Conservation (phyloP, 2,797 vertebrate species). For the Pseudomugil tenellus region DNA sequence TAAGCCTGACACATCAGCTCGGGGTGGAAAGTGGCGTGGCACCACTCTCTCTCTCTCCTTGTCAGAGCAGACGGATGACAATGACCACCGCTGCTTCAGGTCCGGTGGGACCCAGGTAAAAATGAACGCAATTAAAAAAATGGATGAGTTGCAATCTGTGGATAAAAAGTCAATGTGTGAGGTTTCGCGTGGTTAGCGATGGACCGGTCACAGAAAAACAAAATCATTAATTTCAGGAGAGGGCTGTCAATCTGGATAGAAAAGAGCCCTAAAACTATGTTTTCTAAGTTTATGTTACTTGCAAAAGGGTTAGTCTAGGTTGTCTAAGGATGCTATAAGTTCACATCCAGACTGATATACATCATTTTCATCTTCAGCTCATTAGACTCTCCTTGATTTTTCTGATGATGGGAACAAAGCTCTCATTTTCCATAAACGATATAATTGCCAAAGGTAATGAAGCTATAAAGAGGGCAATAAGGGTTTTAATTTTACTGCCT, state of each 20-base stretch:
- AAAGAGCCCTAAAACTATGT: conserved; percentile 37
- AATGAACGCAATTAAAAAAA: conserved; percentile 86
- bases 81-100: conserved; percentile 79
- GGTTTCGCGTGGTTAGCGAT: conserved; percentile 81
- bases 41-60: conserved; percentile 69
- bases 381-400: conserved; percentile 62
- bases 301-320: conserved; percentile 20
- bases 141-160: conserved; percentile 85
- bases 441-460: conserved; percentile 70
- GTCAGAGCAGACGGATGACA: conserved; percentile 87
- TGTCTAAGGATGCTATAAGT: conserved; percentile 22
- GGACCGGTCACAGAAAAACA: conserved; percentile 73
- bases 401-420: conserved; percentile 70
- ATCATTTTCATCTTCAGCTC: conserved; percentile 62
- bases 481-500: conserved; percentile 74
- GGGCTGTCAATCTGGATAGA: conserved; percentile 64
- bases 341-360: conserved; percentile 50
- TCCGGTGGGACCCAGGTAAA: conserved; percentile 82
- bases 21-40: conserved; percentile 78
- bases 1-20: conserved; percentile 86
- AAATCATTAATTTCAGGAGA: conserved; percentile 77
- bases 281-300: conserved; percentile 29
- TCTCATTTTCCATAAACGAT: conserved; percentile 74
- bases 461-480: conserved; percentile 75
- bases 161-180: conserved; percentile 79